Percentiles rank a stretch among this genome's conserved stretches.
Evolutionary conservation across 2,113 vertebrate genomes (phyloP).

Genomic region (Sterrhoptilus dennistouni): DNA sequence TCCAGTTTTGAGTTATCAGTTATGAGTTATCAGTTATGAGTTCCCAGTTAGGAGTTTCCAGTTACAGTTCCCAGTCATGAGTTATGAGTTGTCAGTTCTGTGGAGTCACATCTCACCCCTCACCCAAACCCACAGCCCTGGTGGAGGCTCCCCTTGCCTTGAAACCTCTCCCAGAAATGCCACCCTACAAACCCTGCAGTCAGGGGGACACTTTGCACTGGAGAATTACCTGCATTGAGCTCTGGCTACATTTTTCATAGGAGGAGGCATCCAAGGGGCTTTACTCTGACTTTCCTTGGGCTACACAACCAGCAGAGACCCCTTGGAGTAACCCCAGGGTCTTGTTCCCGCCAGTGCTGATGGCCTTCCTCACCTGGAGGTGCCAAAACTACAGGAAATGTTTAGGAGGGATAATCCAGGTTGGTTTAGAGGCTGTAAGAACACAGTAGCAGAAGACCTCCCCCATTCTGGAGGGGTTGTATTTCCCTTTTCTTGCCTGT

Average conservation of each 20-base stretch:
- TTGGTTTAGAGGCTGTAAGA: neutral
- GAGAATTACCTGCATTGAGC: neutral
- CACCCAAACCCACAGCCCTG: neutral
- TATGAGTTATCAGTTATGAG: neutral
- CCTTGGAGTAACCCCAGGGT: neutral
- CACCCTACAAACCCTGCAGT: neutral
- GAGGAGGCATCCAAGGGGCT: neutral
- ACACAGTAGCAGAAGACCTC: neutral
- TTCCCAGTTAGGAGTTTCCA: no score
- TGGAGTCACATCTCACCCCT: neutral
- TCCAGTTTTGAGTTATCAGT: neutral
- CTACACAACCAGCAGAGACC: neutral
- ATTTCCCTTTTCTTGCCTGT: neutral
- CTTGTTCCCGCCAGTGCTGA: neutral
- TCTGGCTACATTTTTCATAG: neutral
- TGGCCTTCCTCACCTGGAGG: neutral
- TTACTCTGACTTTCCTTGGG: neutral
- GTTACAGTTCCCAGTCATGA: neutral
- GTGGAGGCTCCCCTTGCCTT: neutral
- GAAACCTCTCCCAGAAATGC: neutral
- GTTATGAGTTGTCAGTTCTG: neutral
- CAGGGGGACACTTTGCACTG: neutral
- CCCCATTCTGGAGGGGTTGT: neutral
- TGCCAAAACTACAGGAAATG: neutral
- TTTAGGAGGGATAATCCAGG: neutral